phyloP scores from a whole-genome alignment of 2,888 invertebrate genomes.

The Callimorpha dominula region DNA sequence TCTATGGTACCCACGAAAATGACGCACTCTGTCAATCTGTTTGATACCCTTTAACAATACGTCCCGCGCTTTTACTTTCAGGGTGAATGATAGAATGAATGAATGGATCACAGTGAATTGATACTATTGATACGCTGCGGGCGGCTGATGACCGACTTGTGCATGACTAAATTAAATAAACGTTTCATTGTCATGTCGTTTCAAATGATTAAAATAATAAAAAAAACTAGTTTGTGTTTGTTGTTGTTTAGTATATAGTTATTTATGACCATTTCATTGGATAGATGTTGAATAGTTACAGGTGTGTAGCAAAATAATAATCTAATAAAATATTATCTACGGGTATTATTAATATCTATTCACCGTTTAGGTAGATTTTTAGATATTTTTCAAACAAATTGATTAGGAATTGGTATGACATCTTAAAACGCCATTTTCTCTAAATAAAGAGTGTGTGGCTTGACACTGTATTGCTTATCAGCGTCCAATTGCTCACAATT shows the following conservation, averaged over 20 bases:
- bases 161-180: conserved; percentile 61
- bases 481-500: too few species aligned
- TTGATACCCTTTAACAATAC: conserved; percentile 48
- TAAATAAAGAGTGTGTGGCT: too few species aligned
- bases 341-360: too few species aligned
- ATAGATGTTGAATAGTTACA: conserved; percentile 9
- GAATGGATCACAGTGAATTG: conserved; percentile 46
- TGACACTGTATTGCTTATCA: too few species aligned
- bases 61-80: conserved; percentile 59
- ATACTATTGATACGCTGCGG: conserved; percentile 53
- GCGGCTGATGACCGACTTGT: conserved; percentile 59
- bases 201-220: conserved; percentile 39
- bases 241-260: conserved; percentile 37
- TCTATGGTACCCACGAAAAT: conserved; percentile 39
- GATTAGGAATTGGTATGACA: too few species aligned
- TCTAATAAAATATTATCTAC: not conserved
- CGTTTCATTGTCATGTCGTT: conserved; percentile 48
- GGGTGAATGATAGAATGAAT: conserved; percentile 61
- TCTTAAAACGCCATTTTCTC: too few species aligned
- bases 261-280: conserved; percentile 43
- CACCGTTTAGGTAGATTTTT: too few species aligned
- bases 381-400: too few species aligned
- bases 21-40: conserved; percentile 42
- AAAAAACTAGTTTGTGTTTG: conserved; percentile 41
- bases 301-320: conserved; percentile 9